These are phyloP conservation scores for Drosophila anomelani DNA, from an alignment of 2,888 invertebrate species.

Conservation along the genomic window DNA sequence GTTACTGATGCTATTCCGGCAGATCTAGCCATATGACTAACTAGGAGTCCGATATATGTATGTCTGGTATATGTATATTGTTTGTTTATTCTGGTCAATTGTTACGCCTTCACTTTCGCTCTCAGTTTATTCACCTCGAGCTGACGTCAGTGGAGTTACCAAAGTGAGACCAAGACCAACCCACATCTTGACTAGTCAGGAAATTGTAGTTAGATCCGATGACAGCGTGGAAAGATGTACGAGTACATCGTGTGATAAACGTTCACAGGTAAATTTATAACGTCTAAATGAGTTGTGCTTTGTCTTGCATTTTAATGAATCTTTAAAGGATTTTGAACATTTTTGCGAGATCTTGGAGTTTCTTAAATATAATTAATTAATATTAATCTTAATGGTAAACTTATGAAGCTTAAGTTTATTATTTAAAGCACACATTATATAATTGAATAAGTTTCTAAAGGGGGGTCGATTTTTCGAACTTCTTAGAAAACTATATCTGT, in stretches of 20 bases:
- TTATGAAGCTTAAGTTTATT: not conserved
- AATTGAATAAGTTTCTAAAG: not conserved
- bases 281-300: slow-evolving; percentile 3
- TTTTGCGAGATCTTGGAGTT: no score
- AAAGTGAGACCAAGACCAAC: slow-evolving; percentile 37
- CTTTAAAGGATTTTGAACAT: no score
- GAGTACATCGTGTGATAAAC: slow-evolving; percentile 2
- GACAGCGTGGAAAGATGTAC: slow-evolving; percentile 24
- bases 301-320: slow-evolving; percentile 2
- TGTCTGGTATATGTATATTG: not conserved
- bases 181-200: slow-evolving; percentile 52
- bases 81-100: slow-evolving; percentile 45
- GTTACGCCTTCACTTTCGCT: slow-evolving; percentile 68
- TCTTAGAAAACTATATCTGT: not conserved
- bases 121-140: slow-evolving; percentile 67
- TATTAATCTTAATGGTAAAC: not conserved
- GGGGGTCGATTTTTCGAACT: not conserved
- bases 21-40: slow-evolving; percentile 34
- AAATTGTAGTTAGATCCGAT: slow-evolving; percentile 48
- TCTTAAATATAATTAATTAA: no score
- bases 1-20: slow-evolving; percentile 38
- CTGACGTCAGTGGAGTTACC: slow-evolving; percentile 55
- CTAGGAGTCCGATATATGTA: slow-evolving; percentile 1
- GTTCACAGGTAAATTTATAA: not conserved
- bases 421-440: not conserved